Evolutionary conservation across 2,797 vertebrate species (phyloP).

Genomic region (Remorina albescens): DNA sequence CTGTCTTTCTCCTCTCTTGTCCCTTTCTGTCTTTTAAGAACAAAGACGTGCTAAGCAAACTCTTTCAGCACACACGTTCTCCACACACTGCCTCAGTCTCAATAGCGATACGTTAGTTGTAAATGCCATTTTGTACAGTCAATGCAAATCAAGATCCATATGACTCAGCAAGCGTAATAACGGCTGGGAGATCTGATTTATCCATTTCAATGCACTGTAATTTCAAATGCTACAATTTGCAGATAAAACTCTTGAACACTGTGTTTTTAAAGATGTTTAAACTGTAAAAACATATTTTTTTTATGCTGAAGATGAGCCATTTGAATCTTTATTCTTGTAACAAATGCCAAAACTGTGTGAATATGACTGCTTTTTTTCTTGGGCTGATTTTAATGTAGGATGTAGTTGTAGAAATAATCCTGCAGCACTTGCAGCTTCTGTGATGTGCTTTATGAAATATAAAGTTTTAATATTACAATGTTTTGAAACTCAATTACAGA

Average conservation of each 20-base stretch:
- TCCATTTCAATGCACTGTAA: slow-evolving; percentile 13
- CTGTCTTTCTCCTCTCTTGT: slow-evolving; percentile 51
- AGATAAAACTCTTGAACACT: neutral
- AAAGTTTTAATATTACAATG: neutral
- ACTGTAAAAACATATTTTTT: neutral
- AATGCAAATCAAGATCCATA: slow-evolving; percentile 54
- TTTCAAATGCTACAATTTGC: slow-evolving; percentile 8
- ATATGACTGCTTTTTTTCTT: no score
- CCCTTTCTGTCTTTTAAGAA: slow-evolving; percentile 68
- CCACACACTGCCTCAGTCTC: slow-evolving; percentile 48
- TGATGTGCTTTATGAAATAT: neutral
- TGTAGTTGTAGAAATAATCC: neutral
- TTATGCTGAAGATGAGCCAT: neutral
- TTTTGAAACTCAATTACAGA: neutral
- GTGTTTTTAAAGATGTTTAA: slow-evolving; percentile 1
- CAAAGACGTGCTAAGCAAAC: slow-evolving; percentile 65
- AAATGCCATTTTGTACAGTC: slow-evolving; percentile 63
- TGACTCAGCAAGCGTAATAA: slow-evolving; percentile 67
- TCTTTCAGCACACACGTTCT: slow-evolving; percentile 48
- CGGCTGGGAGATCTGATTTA: slow-evolving; percentile 27
- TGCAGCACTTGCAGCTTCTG: neutral
- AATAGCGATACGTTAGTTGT: slow-evolving; percentile 2
- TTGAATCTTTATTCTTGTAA: neutral
- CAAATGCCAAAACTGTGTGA: neutral
- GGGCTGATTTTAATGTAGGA: no score